A percentile compares a stretch with the other conserved stretches of the same genome.
Evolutionary conservation across 2,797 vertebrate species (phyloP).

Genomic region (Pristis pectinata): DNA sequence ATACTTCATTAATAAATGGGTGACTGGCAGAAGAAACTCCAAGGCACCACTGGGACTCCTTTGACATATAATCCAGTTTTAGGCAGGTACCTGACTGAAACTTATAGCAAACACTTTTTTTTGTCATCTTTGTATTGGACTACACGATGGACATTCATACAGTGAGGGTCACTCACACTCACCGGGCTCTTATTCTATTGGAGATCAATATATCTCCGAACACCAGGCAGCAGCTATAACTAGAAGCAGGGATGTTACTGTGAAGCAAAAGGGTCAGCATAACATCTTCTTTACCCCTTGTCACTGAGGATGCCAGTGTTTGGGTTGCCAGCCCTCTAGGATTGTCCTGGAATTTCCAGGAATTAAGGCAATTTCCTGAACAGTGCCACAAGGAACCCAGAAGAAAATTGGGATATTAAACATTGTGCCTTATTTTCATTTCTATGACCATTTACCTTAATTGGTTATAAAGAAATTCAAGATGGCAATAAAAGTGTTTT

Average conservation of each 20-base stretch:
- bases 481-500: background rate
- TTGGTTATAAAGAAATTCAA: background rate
- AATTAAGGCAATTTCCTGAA: background rate
- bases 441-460: background rate
- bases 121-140: background rate
- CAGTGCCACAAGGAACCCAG: background rate
- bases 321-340: background rate
- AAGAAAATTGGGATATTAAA: background rate
- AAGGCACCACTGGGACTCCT: too few relatives aligned
- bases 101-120: background rate
- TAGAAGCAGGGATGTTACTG: background rate
- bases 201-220: background rate
- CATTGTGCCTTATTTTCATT: background rate
- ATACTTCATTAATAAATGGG: background rate
- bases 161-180: background rate
- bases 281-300: background rate
- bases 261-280: background rate
- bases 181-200: background rate
- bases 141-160: background rate
- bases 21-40: background rate
- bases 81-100: background rate
- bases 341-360: background rate
- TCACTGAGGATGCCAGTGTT: background rate
- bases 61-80: background rate
- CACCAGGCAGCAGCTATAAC: background rate